Evolutionary conservation across 2,888 invertebrate genomes (phyloP), one percentile per base, ranked within the genome.

Genomic region (Acronicta aceris): DNA sequence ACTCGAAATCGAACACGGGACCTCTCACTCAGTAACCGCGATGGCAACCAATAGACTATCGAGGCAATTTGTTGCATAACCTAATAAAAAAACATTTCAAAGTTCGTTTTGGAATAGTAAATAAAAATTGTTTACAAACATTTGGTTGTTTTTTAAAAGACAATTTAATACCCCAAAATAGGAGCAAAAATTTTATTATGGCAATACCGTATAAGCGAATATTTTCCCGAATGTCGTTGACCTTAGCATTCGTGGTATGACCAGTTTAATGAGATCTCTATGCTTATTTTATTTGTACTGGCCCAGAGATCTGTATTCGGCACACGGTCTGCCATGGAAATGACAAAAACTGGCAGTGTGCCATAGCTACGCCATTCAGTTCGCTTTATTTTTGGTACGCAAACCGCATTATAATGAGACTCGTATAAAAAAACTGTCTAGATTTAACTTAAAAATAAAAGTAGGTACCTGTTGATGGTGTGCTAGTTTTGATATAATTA

Each of bases 401-500:
- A 86, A 84, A 88, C 87, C 84, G 91, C 84, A 90, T 92, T 89
- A 89, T 90, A 90, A 92, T 90, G 87, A 87, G 83, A 57, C 56
- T 77, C 78, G 43, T 59, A 51, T 62, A 60, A 70, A 73, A 78
- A 65, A 65, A 62, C 43, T 30, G 49, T 47, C 59, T 53, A 62
- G 47, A 21, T 41, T 61, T 45, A 49, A 41, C 17, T 55, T 56
- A 59, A 72, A 59, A 65, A 74, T 74, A 65, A 43, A 59, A 30
- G 25, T 62, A 82, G 36, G 25, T 62, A 82, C 75, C 72, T 74
- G 82, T 82, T 79, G 78, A 74, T 25, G 21, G 41, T 52, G 42
- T 9, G 21, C 8, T 16, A 9, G 1, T 13, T 38, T 38, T 38
- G 5, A 38, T 4, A 21, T 21, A 21, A 38, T 38, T 38, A n/a